Evolutionary conservation across 2,113 vertebrate species (phyloP).

Genomic region (Apodemus sylvaticus): DNA sequence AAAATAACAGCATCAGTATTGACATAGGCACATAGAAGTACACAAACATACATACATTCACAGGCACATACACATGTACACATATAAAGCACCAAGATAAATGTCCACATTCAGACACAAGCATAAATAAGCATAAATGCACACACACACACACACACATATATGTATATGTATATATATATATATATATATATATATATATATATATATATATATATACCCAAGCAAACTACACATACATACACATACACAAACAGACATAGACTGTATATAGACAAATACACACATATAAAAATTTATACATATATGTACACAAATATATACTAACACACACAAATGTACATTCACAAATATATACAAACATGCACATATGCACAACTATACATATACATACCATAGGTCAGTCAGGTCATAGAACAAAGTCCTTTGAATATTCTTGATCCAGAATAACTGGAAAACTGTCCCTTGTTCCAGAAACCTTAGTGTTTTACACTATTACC

Average conservation of each 20-base stretch:
- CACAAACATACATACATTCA: neutral
- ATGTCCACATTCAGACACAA: neutral
- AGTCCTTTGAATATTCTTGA: neutral
- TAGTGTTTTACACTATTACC: neutral
- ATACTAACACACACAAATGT: neutral
- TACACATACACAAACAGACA: neutral
- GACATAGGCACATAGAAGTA: neutral
- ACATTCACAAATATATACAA: neutral
- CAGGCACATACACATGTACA: neutral
- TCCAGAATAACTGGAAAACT: neutral
- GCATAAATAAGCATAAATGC: neutral
- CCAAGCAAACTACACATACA: neutral
- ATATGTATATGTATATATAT: no score
- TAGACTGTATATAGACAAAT: neutral
- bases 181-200: no score
- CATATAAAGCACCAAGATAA: neutral
- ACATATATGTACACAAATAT: neutral
- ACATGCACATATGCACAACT: neutral
- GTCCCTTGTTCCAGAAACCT: neutral
- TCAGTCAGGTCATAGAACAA: neutral
- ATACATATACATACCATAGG: neutral
- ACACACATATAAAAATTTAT: neutral
- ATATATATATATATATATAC: neutral
- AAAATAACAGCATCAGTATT: neutral
- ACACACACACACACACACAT: no score